Evolutionary conservation across 2,113 vertebrate genomes (phyloP).

Genomic region (Atlantisia rogersi): DNA sequence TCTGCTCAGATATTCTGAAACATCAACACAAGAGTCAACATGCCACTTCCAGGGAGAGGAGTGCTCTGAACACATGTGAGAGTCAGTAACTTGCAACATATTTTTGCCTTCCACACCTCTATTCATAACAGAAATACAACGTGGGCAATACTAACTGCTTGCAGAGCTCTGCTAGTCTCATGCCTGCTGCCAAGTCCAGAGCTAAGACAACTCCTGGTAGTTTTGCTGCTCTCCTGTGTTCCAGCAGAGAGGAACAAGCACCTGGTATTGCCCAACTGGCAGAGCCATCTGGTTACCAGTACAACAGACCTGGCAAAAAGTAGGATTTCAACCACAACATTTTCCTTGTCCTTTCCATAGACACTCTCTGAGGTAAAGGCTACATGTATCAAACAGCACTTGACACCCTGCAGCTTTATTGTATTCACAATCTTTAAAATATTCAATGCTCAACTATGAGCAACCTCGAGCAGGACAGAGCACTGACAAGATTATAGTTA

Average conservation of each 20-base stretch:
- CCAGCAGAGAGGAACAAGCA: background rate
- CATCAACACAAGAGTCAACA: conserved; percentile 60
- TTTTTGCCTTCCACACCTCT: conserved; percentile 14
- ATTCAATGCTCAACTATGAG: background rate
- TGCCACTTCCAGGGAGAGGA: background rate
- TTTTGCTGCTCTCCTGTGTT: no score
- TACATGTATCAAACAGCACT: background rate
- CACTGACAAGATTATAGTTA: background rate
- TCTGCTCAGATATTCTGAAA: conserved; percentile 91
- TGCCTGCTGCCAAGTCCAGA: background rate
- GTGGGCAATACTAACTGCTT: background rate
- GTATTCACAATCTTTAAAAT: background rate
- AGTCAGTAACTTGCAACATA: conserved; percentile 24
- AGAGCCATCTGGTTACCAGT: background rate
- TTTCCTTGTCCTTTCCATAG: background rate
- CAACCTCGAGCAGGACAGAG: background rate
- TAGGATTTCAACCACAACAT: background rate
- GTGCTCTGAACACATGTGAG: background rate
- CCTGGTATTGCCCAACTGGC: background rate
- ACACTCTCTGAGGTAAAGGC: background rate
- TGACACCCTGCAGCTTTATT: background rate
- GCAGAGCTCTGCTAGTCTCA: background rate
- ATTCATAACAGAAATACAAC: background rate
- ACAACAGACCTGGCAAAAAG: background rate
- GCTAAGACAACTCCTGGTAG: background rate